Percentiles rank a stretch among this genome's conserved stretches.
Conservation (phyloP, 2,797 vertebrate species). For the Urocyon cinereoargenteus region DNA sequence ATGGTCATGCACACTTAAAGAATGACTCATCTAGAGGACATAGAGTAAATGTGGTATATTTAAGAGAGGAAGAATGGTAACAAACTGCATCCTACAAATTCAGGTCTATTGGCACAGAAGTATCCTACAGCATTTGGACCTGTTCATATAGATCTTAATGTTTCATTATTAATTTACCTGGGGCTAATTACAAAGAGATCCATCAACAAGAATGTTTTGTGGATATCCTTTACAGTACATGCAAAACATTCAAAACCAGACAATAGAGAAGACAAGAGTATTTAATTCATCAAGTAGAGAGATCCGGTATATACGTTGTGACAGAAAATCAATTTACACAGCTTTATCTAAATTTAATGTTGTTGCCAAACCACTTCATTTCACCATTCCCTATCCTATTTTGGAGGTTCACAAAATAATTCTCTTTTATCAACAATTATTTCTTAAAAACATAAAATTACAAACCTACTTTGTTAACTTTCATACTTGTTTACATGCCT, state of each 20-base stretch:
- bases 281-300: background rate
- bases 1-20: background rate
- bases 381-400: background rate
- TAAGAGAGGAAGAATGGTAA: background rate
- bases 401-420: background rate
- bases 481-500: background rate
- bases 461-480: background rate
- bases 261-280: background rate
- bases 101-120: background rate
- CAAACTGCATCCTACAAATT: background rate
- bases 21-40: conserved; percentile 2
- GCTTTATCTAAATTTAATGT: conserved; percentile 7
- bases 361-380: background rate
- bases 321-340: background rate
- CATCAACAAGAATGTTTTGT: background rate
- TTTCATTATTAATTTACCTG: background rate
- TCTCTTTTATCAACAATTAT: conserved; percentile 6
- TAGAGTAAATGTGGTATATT: background rate
- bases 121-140: background rate
- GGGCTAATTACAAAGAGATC: background rate
- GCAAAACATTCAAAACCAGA: background rate
- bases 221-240: background rate
- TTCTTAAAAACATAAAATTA: background rate
- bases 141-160: background rate
- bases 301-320: background rate